Percentiles rank a stretch among this genome's conserved stretches.
These are phyloP conservation scores for Aphodius sticticus DNA, from an alignment of 2,888 invertebrate species.

Conservation along the genomic window DNA sequence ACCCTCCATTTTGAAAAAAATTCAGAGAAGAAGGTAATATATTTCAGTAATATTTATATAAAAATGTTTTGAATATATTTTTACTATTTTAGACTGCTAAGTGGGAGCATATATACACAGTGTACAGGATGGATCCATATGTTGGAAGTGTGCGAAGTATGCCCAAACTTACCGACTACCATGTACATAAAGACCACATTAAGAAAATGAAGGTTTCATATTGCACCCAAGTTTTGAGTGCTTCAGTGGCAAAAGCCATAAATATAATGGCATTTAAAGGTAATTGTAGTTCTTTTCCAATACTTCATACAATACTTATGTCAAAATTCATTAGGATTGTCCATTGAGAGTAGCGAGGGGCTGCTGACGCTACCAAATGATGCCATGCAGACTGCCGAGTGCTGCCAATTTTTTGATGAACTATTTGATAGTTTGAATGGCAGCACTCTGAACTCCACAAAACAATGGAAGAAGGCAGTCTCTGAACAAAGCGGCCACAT, in stretches of 20 bases:
- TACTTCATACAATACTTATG: neutral
- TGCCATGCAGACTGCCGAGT: neutral
- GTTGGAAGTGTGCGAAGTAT: slow-evolving; percentile 30
- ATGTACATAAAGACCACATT: slow-evolving; percentile 33
- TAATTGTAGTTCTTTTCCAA: neutral
- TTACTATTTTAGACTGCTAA: slow-evolving; percentile 25
- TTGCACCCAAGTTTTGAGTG: slow-evolving; percentile 34
- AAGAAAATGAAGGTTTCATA: slow-evolving; percentile 40
- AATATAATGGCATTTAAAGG: slow-evolving; percentile 25
- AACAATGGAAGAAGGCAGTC: neutral
- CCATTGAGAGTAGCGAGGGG: neutral
- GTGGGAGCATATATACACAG: slow-evolving; percentile 24
- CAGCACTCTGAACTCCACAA: neutral
- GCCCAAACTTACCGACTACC: slow-evolving; percentile 34
- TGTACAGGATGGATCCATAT: slow-evolving; percentile 36
- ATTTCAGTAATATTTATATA: neutral
- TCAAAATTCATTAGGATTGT: neutral
- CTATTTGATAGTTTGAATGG: slow-evolving; percentile 20
- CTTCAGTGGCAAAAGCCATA: slow-evolving; percentile 30
- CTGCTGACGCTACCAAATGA: neutral
- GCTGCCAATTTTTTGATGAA: slow-evolving; percentile 18
- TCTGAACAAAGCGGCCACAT: neutral
- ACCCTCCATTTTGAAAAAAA: slow-evolving; percentile 22
- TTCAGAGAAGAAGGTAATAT: slow-evolving; percentile 17
- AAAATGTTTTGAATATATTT: slow-evolving; percentile 6